phyloP scores from a whole-genome alignment of 1,140 invertebrate species.

The Cardiocondyla obscurior region DNA sequence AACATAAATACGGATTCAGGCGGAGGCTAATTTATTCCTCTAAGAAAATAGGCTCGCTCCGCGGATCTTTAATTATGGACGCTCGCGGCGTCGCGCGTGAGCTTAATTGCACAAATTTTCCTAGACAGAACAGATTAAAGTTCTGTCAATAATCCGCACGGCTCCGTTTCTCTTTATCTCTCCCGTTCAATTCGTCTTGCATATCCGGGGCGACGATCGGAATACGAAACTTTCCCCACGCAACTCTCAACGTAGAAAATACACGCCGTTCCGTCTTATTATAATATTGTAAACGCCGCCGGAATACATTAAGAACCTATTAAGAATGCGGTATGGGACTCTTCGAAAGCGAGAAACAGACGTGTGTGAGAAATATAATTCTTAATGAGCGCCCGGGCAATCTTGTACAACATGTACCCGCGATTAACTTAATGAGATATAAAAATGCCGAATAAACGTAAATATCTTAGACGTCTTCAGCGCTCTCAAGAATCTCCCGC shows the following conservation, averaged over 20 bases:
- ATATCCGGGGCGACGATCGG: background rate
- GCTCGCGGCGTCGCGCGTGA: background rate
- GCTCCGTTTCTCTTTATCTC: slow-evolving; percentile 9
- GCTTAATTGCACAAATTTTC: slow-evolving; percentile 57
- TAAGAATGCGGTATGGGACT: background rate
- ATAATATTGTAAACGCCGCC: background rate
- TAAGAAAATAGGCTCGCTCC: background rate
- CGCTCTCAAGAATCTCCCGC: background rate
- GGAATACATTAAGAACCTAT: background rate
- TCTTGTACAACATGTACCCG: background rate
- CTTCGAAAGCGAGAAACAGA: background rate
- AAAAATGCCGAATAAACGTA: background rate
- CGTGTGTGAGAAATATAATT: background rate
- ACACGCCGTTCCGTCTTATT: background rate
- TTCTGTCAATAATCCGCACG: slow-evolving; percentile 29
- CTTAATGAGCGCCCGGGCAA: background rate
- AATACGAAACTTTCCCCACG: slow-evolving; percentile 42
- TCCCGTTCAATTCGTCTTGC: slow-evolving; percentile 37
- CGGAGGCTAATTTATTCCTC: background rate
- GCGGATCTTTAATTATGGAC: slow-evolving; percentile 3
- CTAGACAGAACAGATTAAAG: slow-evolving; percentile 26
- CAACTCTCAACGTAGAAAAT: slow-evolving; percentile 24
- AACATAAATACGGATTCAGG: background rate
- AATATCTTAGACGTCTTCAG: background rate
- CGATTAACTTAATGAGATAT: background rate